A percentile compares a stretch with the other conserved stretches of the same genome.
phyloP scores from a whole-genome alignment of 1,140 invertebrate species.

The Psix sp. region DNA sequence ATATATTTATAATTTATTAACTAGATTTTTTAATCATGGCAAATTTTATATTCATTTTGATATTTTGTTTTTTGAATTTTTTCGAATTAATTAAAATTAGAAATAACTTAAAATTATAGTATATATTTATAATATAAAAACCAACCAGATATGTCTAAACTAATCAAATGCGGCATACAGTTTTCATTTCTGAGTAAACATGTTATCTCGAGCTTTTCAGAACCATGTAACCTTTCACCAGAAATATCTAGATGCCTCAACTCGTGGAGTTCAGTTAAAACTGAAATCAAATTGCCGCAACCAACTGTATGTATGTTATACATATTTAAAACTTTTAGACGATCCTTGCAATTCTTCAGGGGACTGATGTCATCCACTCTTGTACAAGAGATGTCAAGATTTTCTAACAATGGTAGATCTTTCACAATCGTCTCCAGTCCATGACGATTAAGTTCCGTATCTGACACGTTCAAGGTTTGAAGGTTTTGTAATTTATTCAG shows the following conservation, averaged over 20 bases:
- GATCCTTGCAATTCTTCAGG: slow-evolving; percentile 80
- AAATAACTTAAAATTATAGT: too few relatives aligned
- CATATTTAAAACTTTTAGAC: slow-evolving; percentile 81
- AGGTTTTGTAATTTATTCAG: slow-evolving; percentile 80
- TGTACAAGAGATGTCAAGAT: slow-evolving; percentile 85
- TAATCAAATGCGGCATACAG: slow-evolving; percentile 80
- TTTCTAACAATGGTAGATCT: slow-evolving; percentile 83
- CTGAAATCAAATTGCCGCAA: slow-evolving; percentile 76
- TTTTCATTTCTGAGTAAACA: slow-evolving; percentile 75
- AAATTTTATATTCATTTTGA: not conserved
- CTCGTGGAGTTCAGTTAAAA: slow-evolving; percentile 80
- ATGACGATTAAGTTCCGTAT: slow-evolving; percentile 84
- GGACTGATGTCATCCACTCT: slow-evolving; percentile 83
- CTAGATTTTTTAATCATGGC: too few relatives aligned
- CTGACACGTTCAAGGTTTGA: slow-evolving; percentile 83
- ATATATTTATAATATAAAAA: slow-evolving; percentile 14
- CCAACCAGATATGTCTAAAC: slow-evolving; percentile 84
- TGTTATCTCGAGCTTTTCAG: slow-evolving; percentile 76
- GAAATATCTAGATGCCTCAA: slow-evolving; percentile 83
- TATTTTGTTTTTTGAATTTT: not conserved
- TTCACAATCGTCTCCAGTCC: slow-evolving; percentile 83
- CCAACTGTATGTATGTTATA: slow-evolving; percentile 81
- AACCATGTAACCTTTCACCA: slow-evolving; percentile 78
- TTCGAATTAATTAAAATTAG: too few relatives aligned
- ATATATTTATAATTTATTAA: too few relatives aligned